Conservation (phyloP, 2,888 invertebrate species). For the Rhorus exstirpatorius region DNA sequence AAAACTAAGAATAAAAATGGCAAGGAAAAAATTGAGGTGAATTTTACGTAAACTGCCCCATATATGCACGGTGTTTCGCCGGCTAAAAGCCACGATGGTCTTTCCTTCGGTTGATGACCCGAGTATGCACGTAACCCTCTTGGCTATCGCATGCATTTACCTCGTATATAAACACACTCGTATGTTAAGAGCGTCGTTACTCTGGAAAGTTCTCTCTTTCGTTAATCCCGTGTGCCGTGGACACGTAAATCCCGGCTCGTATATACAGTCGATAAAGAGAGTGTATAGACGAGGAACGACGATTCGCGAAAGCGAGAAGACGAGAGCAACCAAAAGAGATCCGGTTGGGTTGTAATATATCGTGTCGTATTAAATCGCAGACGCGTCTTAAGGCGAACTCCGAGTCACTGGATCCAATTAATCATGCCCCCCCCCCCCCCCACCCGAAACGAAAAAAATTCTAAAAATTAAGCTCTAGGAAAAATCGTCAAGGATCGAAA, state of each 20-base stretch:
- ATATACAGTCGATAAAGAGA: neutral
- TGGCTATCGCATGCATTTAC: slow-evolving; percentile 48
- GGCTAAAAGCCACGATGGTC: too few relatives aligned
- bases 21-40: neutral
- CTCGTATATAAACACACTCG: slow-evolving; percentile 29
- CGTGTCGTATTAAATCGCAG: slow-evolving; percentile 50
- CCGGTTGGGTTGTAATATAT: slow-evolving; percentile 59
- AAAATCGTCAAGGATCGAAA: too few relatives aligned
- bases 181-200: slow-evolving; percentile 15
- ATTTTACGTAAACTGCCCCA: neutral
- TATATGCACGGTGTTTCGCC: slow-evolving; percentile 8
- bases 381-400: slow-evolving; percentile 57
- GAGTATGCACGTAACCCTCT: slow-evolving; percentile 40
- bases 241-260: neutral
- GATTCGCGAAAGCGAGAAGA: slow-evolving; percentile 34
- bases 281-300: neutral
- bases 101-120: slow-evolving; percentile 29
- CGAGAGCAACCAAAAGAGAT: slow-evolving; percentile 31
- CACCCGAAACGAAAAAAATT: neutral
- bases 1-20: too few relatives aligned
- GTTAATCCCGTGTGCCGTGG: neutral
- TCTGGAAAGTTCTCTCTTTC: slow-evolving; percentile 40
- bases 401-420: slow-evolving; percentile 40
- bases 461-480: too few relatives aligned
- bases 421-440: slow-evolving; percentile 17